A percentile compares a stretch with the other conserved stretches of the same genome.
Conservation (phyloP, 2,888 invertebrate genomes). For the Mechanitis mazaeus region DNA sequence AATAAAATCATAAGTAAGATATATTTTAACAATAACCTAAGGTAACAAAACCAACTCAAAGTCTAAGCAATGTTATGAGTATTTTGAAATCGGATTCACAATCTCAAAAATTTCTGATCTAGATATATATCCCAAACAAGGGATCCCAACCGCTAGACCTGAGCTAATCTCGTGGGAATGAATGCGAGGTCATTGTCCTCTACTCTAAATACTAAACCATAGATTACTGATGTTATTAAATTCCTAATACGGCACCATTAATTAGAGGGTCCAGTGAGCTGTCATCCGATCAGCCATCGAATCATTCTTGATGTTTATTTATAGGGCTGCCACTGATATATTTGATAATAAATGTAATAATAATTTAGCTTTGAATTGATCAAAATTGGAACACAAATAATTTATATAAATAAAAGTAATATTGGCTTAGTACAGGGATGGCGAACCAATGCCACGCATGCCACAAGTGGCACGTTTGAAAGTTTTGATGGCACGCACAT, state of each 20-base stretch:
- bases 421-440: too few species aligned
- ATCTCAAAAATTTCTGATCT: slow-evolving; percentile 3
- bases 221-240: slow-evolving; percentile 30
- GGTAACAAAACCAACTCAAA: not conserved
- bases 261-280: slow-evolving; percentile 27
- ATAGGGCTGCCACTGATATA: slow-evolving; percentile 14
- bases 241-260: slow-evolving; percentile 30
- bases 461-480: too few species aligned
- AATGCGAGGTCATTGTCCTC: not conserved
- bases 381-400: too few species aligned
- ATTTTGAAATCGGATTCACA: not conserved
- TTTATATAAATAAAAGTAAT: too few species aligned
- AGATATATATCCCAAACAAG: slow-evolving; percentile 6
- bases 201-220: slow-evolving; percentile 11
- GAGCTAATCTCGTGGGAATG: slow-evolving; percentile 4
- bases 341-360: not conserved
- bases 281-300: slow-evolving; percentile 25
- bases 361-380: too few species aligned
- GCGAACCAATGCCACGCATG: too few species aligned
- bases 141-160: slow-evolving; percentile 2
- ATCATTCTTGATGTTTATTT: slow-evolving; percentile 18
- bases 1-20: too few species aligned
- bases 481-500: too few species aligned
- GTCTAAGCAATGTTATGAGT: not conserved
- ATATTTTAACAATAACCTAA: too few species aligned